Evolutionary conservation across 2,113 vertebrate genomes (phyloP), one percentile per base, ranked within the genome.

Genomic region (Sarotherodon lohbergeri): DNA sequence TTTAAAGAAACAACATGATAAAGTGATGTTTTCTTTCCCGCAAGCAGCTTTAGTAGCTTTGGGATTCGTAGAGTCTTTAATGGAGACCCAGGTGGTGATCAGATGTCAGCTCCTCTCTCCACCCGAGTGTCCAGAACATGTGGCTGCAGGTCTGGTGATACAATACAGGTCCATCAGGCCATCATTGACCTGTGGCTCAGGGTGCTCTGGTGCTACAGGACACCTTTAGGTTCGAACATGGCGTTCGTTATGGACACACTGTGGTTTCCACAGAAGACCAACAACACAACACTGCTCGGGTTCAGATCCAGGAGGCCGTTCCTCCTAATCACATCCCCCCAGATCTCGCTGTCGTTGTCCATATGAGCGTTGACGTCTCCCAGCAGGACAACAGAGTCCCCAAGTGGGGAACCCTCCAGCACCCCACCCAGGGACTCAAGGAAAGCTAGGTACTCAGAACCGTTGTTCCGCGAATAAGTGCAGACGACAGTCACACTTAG

Each of bases 121-220:
- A 55, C 52, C 52, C 12, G 55, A 56, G 59, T 19, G 59, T 7
- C 57, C 3, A n/a, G 4, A 34, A 17, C 57, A 10, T 6, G 9
- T 54, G 52, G 19, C 19, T 19, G 56, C 56, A 59, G 56, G 0
- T 0, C 4, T 59, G 27, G 0, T 59, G 14, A 5, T 3, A 56
- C 54, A 24, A 11, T 7, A 3, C 55, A 14, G 57, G 57, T 17
- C 54, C 14, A 2, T 61, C 8, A 8, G 16, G 9, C 57, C 57
- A 32, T 61, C 57, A 4, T 0, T 0, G 59, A 12, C 9, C 59
- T 36, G 61, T 19, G 32, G 17, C 32, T 19, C 61, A 66, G 59
- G n/a, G 32, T 17, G 56, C 0, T 7, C 12, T 27, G 55, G 12
- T 2, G 5, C 29, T 34, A 0, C 29, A 61, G 57, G 57, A 32